phyloP scores from a whole-genome alignment of 2,888 invertebrate species.

The Trichopria drosophilae region DNA sequence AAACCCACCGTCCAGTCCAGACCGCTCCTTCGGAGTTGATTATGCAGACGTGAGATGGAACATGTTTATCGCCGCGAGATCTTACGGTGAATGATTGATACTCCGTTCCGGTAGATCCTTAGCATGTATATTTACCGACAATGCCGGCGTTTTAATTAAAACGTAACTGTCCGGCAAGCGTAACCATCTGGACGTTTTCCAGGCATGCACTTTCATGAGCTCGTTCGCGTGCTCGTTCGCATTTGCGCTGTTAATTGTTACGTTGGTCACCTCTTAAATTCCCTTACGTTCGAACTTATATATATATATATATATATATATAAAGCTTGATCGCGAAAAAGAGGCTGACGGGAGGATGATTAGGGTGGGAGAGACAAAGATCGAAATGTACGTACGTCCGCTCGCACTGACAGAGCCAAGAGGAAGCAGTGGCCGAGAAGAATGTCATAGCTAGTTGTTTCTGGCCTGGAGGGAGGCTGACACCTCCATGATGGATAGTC shows the following conservation, averaged over 20 bases:
- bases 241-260: no score
- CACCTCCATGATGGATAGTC: slow-evolving; percentile 57
- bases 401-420: slow-evolving; percentile 40
- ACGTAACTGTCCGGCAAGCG: no score
- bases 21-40: no score
- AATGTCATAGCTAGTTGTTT: slow-evolving; percentile 57
- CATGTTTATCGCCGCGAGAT: slow-evolving; percentile 19
- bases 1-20: no score
- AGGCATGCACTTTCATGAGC: no score
- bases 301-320: no score
- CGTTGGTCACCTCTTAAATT: no score
- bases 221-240: no score
- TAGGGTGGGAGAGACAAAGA: slow-evolving; percentile 20
- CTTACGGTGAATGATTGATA: slow-evolving; percentile 23
- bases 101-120: slow-evolving; percentile 24
- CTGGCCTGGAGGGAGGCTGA: slow-evolving; percentile 52
- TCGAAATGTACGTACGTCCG: slow-evolving; percentile 36
- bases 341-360: slow-evolving; percentile 10
- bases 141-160: slow-evolving; percentile 45
- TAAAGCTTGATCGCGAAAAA: no score
- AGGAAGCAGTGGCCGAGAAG: slow-evolving; percentile 52
- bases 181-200: no score
- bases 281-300: no score
- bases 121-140: slow-evolving; percentile 21
- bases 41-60: slow-evolving; percentile 34